A percentile compares a stretch with the other conserved stretches of the same genome.
Conservation (phyloP, 2,888 invertebrate species). For the Metellina segmentata region DNA sequence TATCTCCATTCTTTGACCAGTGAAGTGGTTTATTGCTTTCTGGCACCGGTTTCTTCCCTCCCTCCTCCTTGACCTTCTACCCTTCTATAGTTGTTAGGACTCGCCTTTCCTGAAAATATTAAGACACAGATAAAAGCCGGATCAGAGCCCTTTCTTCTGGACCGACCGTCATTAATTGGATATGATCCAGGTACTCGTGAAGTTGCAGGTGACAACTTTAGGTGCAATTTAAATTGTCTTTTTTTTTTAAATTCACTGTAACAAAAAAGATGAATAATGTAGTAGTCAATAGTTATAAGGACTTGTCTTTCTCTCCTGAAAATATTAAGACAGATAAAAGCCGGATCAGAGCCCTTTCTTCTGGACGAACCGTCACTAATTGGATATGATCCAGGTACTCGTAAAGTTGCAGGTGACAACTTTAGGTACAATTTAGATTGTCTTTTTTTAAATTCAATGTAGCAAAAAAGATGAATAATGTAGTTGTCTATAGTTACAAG, state of each 20-base stretch:
- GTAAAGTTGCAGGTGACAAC: background rate
- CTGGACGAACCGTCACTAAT: conserved; percentile 29
- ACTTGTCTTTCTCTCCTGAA: background rate
- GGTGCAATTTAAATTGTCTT: background rate
- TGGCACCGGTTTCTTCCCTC: conserved; percentile 29
- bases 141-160: conserved; percentile 23
- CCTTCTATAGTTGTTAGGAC: conserved; percentile 25
- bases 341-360: background rate
- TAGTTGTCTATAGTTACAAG: too few species aligned
- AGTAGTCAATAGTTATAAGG: background rate
- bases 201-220: background rate
- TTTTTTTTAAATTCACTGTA: background rate
- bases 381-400: conserved; percentile 30
- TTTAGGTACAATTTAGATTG: too few species aligned
- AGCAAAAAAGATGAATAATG: too few species aligned
- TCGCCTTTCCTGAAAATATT: background rate
- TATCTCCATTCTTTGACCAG: conserved; percentile 57
- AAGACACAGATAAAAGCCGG: conserved; percentile 14
- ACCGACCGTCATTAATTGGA: conserved; percentile 51
- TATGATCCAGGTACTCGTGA: conserved; percentile 10
- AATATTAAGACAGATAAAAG: background rate
- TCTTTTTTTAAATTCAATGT: too few species aligned
- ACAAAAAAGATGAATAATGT: background rate
- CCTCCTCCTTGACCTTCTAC: conserved; percentile 13
- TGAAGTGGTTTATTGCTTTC: conserved; percentile 62